Conservation (phyloP, 1,140 invertebrate genomes). For the Planococcus citri region DNA sequence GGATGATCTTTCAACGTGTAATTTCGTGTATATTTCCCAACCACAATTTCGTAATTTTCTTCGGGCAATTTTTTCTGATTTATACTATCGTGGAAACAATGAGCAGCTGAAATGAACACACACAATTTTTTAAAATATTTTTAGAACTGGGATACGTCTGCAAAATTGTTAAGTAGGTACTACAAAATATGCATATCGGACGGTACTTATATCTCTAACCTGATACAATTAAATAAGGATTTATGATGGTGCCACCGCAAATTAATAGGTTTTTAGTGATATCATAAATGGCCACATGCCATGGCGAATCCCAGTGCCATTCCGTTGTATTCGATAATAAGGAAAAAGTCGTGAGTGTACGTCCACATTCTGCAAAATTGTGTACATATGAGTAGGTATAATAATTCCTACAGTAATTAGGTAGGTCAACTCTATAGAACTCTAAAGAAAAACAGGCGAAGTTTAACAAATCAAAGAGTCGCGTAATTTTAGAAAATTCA, state of each 20-base stretch:
- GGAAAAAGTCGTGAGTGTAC: neutral
- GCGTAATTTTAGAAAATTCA: too few species aligned
- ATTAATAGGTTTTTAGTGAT: neutral
- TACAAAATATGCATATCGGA: too few species aligned
- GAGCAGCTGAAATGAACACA: neutral
- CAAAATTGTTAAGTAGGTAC: too few species aligned
- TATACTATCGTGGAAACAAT: neutral
- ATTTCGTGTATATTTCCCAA: neutral
- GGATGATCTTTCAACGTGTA: neutral
- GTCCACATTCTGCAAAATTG: slow-evolving; percentile 1
- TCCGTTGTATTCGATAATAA: neutral
- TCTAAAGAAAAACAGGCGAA: too few species aligned
- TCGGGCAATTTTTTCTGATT: neutral
- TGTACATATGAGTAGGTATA: too few species aligned
- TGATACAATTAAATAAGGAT: neutral
- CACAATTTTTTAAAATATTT: neutral
- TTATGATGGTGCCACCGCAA: neutral
- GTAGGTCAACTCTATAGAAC: too few species aligned
- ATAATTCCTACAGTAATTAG: too few species aligned
- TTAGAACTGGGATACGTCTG: too few species aligned
- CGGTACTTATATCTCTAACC: neutral
- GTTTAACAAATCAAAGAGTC: too few species aligned
- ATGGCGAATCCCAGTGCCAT: neutral
- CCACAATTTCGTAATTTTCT: neutral
- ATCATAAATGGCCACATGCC: neutral